Base-by-base conservation (phyloP, 2,888 invertebrate species). In the Erebia ligea region DNA sequence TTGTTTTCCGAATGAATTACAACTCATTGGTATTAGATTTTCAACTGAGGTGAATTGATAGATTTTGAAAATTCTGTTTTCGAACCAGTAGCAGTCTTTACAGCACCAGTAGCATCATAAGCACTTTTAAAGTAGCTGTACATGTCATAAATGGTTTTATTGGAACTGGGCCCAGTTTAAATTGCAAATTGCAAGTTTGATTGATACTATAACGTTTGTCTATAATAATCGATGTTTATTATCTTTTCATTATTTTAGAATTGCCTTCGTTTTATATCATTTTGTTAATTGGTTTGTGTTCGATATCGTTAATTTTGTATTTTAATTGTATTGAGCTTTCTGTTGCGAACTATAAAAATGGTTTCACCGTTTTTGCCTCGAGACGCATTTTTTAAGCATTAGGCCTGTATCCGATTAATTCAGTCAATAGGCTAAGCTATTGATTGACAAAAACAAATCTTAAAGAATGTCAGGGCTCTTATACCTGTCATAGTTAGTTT, bases 401-500 rank as follows among this genome's bases (percentile, higher is more conserved):
- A 56, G 21, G 58, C 25, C 25, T 67, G n/a, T 42, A n/a, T 42
- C 57, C 21, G 5, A 61, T 50, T 63, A 42, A 34, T 64, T 62
- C 17, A 65, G 59, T 42, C 34, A 34, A 34, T 34, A 34, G 40
- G 48, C 21, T 52, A 21, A 40, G 52, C 65, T 67, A 72, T 66
- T 59, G 59, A 65, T 65, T 57, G 57, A 70, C 68, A 69, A 71
- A 67, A 59, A 70, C 70, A 67, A 73, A 73, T 73, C 70, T 62
- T 56, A 64, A 89, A 89, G 85, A 86, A 84, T 89, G 91, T 89
- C 90, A 90, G 79, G 90, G 90, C 80, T 86, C 75, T 75, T 69
- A 72, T 76, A 76, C 75, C 68, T 84, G 83, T 83, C 81, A 80
- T 80, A 77, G 79, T 80, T 80, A 79, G 79, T 80, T 80, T 79